A percentile compares a stretch with the other conserved stretches of the same genome.
Evolutionary conservation across 2,113 vertebrate species (phyloP).

Genomic region (Ctenodactylus gundi): DNA sequence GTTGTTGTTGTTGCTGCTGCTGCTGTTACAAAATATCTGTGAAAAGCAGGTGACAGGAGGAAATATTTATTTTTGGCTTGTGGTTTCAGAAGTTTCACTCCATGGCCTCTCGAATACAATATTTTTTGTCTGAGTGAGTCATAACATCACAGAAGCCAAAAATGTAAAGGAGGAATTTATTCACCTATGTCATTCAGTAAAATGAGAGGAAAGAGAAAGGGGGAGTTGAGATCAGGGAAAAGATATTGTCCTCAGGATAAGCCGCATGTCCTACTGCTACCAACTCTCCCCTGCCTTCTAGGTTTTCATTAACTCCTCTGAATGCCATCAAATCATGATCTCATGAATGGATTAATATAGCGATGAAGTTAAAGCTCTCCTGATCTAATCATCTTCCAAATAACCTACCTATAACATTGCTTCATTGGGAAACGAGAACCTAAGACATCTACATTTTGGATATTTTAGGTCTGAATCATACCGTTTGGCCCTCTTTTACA

Average conservation of each 20-base stretch:
- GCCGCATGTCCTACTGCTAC: not conserved
- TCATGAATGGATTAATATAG: not conserved
- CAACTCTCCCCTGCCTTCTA: not conserved
- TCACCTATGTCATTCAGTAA: not conserved
- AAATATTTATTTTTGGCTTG: not conserved
- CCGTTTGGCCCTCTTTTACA: no score
- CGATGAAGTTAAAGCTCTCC: not conserved
- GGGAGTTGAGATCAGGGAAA: not conserved
- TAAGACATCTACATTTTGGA: no score
- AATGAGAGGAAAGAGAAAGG: not conserved
- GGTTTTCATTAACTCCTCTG: no score
- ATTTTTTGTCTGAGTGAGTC: not conserved
- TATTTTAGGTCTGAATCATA: no score
- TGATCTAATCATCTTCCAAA: not conserved
- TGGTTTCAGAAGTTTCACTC: not conserved
- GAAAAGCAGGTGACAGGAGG: not conserved
- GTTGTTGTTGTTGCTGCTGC: no score
- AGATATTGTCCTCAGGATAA: not conserved
- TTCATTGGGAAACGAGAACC: no score
- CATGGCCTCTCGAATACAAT: not conserved
- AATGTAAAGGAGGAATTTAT: not conserved
- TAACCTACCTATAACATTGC: not conserved
- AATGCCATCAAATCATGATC: not conserved
- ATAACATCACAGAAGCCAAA: not conserved
- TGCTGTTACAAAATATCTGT: not conserved